Conservation (phyloP, 1,140 invertebrate species). For the Tetramorium parvispinum region DNA sequence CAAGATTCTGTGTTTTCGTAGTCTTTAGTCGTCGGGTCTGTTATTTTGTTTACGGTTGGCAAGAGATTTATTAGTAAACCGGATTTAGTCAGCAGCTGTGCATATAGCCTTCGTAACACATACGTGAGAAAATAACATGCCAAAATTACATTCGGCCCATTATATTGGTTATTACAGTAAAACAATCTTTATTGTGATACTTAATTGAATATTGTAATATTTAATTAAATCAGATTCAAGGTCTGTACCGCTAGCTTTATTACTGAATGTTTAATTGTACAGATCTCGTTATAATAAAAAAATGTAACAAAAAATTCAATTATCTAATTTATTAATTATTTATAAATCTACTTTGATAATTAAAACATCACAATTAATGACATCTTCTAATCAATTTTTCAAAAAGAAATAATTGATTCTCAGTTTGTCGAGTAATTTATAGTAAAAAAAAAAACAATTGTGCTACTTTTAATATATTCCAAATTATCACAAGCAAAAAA, state of each 20-base stretch:
- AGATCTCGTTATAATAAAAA: too few species aligned
- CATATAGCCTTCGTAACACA: neutral
- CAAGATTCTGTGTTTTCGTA: neutral
- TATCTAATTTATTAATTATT: neutral
- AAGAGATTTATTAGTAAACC: slow-evolving; percentile 40
- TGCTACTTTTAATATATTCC: neutral
- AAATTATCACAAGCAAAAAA: neutral
- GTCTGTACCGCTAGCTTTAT: neutral
- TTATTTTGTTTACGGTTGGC: slow-evolving; percentile 19
- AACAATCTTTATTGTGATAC: neutral
- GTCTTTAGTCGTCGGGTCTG: neutral
- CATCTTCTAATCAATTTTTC: neutral
- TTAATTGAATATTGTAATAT: neutral
- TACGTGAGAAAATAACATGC: slow-evolving; percentile 26
- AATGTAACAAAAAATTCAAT: neutral
- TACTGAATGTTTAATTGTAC: neutral
- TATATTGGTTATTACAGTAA: neutral
- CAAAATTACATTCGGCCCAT: slow-evolving; percentile 28
- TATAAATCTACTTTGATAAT: neutral
- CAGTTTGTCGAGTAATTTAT: neutral
- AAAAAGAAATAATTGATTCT: neutral
- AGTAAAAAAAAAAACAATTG: neutral
- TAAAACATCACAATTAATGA: neutral
- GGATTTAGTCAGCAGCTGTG: neutral
- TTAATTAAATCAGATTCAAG: neutral